phyloP scores from a whole-genome alignment of 2,888 invertebrate genomes.

The Eristalinus sepulchralis region DNA sequence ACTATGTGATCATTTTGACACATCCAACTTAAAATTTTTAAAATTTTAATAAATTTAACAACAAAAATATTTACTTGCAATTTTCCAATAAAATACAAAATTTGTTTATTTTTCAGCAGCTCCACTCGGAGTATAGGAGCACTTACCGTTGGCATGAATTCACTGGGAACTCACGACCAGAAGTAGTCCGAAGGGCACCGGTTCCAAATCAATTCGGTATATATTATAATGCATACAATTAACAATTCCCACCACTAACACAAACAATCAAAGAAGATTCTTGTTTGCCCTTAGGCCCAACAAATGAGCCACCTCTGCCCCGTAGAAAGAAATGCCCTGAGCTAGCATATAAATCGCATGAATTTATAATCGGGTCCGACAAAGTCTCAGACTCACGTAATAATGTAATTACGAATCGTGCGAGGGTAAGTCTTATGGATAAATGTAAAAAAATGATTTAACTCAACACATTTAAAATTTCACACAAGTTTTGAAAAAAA shows the following conservation, averaged over 20 bases:
- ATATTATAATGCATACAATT: conserved; percentile 14
- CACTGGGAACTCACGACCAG: conserved; percentile 88
- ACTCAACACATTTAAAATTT: not conserved
- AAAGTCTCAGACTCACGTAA: conserved; percentile 83
- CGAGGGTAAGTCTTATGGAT: conserved; percentile 78
- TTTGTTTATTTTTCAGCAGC: conserved; percentile 82
- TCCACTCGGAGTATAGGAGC: conserved; percentile 96
- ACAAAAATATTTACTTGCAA: too few species aligned
- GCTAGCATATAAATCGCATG: conserved; percentile 92
- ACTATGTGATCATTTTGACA: too few species aligned
- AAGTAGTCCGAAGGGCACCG: conserved; percentile 86
- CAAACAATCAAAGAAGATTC: conserved; percentile 46
- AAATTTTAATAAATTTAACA: too few species aligned
- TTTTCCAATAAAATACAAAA: not conserved
- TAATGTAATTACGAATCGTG: conserved; percentile 80
- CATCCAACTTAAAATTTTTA: too few species aligned
- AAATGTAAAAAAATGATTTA: not conserved
- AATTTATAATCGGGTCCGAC: conserved; percentile 86
- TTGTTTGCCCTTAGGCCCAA: conserved; percentile 78
- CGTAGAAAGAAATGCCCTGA: conserved; percentile 94
- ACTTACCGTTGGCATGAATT: conserved; percentile 97
- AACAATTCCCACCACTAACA: conserved; percentile 6
- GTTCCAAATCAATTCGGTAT: conserved; percentile 82
- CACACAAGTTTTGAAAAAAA: not conserved
- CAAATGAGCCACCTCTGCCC: conserved; percentile 91